phyloP scores from a whole-genome alignment of 2,797 vertebrate genomes.

The Oreochromis grahami region DNA sequence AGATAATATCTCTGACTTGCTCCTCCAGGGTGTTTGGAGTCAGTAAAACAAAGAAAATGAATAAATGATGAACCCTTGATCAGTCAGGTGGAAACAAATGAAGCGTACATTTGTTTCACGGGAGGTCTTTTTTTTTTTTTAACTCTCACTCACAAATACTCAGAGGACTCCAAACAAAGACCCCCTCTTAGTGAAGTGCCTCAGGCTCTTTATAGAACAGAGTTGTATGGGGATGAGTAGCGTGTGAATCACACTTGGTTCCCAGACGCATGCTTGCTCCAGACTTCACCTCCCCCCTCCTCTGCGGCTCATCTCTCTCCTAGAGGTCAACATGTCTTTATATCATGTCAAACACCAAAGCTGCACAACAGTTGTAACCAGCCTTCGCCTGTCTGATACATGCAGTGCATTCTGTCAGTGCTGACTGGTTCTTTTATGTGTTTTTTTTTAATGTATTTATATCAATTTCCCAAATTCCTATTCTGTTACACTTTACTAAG shows the following conservation, averaged over 20 bases:
- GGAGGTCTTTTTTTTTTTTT: conserved; percentile 18
- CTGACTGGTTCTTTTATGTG: neutral
- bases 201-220: conserved; percentile 37
- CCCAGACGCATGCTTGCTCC: conserved; percentile 53
- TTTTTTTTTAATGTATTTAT: rapidly evolving
- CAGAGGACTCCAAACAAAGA: conserved; percentile 48
- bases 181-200: conserved; percentile 50
- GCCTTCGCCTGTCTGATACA: neutral
- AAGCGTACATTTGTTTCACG: conserved; percentile 34
- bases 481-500: neutral
- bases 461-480: neutral
- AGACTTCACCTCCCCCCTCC: conserved; percentile 46
- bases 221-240: conserved; percentile 52
- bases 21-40: neutral
- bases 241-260: conserved; percentile 70
- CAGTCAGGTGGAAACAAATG: conserved; percentile 18
- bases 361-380: neutral
- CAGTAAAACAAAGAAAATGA: conserved; percentile 6
- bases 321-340: conserved; percentile 57
- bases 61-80: conserved; percentile 10
- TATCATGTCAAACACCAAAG: conserved; percentile 53
- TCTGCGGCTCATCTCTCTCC: conserved; percentile 18
- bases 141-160: conserved; percentile 33
- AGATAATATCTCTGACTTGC: neutral
- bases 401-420: neutral